Conservation (phyloP, 2,888 invertebrate genomes). For the Celastrina argiolus region DNA sequence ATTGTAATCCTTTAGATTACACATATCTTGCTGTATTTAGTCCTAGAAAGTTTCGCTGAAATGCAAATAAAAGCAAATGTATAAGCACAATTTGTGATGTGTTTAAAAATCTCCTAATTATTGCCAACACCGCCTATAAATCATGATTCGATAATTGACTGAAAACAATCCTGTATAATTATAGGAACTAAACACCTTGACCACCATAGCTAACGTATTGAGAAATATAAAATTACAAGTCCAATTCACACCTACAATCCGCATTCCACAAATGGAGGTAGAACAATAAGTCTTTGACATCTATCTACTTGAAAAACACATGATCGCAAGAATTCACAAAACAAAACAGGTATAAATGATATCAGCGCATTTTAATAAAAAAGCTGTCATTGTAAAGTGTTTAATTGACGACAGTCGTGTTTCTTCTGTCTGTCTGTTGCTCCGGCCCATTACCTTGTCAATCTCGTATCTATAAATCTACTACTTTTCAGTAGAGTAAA, state of each 20-base stretch:
- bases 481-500: too few relatives aligned
- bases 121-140: neutral
- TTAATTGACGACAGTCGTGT: too few relatives aligned
- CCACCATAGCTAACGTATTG: constrained; percentile 10
- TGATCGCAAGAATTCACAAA: neutral
- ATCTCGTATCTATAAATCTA: too few relatives aligned
- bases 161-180: constrained; percentile 15
- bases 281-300: constrained; percentile 21
- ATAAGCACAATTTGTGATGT: neutral
- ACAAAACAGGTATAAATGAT: neutral
- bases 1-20: constrained; percentile 16
- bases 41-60: neutral
- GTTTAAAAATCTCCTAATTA: neutral
- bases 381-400: too few relatives aligned
- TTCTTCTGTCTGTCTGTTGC: too few relatives aligned
- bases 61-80: neutral
- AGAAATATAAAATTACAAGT: neutral
- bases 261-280: constrained; percentile 18
- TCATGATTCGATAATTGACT: neutral
- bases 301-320: neutral
- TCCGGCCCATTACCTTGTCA: too few relatives aligned
- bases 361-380: neutral
- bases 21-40: constrained; percentile 9
- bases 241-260: constrained; percentile 15
- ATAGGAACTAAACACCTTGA: constrained; percentile 21